Evolutionary conservation across 2,113 vertebrate species (phyloP).

Genomic region (Carollia perspicillata): DNA sequence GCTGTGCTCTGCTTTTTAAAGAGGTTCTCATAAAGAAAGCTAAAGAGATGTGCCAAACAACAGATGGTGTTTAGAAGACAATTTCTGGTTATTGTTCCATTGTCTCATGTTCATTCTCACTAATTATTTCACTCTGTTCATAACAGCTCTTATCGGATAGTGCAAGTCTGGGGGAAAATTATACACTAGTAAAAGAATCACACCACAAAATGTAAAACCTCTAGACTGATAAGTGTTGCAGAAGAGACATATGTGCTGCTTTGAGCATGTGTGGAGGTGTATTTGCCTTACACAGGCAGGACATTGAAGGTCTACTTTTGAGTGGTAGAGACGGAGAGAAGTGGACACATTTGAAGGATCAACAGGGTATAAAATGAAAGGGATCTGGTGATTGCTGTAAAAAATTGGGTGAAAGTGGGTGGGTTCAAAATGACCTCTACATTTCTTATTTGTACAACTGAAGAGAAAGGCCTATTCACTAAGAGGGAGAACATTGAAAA

Average conservation of each 20-base stretch:
- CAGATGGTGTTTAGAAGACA: not conserved
- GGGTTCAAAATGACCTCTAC: not conserved
- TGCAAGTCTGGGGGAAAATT: not conserved
- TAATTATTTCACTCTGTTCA: not conserved
- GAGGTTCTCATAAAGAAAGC: not conserved
- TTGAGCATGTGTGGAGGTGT: not conserved
- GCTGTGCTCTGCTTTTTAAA: not conserved
- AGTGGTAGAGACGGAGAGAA: not conserved
- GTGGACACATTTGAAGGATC: not conserved
- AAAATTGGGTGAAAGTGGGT: not conserved
- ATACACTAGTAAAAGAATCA: not conserved
- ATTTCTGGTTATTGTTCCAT: not conserved
- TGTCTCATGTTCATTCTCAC: not conserved
- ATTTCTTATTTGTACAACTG: not conserved
- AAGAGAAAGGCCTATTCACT: not conserved
- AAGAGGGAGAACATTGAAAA: not conserved
- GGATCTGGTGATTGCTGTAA: not conserved
- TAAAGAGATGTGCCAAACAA: not conserved
- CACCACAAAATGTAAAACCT: not conserved
- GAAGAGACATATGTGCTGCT: not conserved
- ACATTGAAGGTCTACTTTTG: not conserved
- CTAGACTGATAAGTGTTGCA: not conserved
- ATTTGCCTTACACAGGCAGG: not conserved
- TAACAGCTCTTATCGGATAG: not conserved
- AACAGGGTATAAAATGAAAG: not conserved